Conservation (phyloP, 2,113 vertebrate species). For the Rhinopithecus roxellana region DNA sequence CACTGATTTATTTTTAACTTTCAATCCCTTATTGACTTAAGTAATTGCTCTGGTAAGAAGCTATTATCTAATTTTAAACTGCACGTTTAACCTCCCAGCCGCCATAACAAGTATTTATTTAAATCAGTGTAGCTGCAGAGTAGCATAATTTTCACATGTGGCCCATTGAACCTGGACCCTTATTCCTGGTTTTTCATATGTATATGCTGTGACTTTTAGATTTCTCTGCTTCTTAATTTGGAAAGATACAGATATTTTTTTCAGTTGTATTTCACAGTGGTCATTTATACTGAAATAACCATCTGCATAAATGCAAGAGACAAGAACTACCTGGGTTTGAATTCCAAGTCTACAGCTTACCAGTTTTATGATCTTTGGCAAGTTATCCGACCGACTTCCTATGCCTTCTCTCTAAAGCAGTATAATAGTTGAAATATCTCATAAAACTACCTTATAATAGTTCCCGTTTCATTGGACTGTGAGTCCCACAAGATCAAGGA, state of each 20-base stretch:
- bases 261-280: neutral
- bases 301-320: neutral
- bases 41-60: slow-evolving; percentile 36
- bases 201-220: neutral
- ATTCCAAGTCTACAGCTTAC: neutral
- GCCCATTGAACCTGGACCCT: neutral
- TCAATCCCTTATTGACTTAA: neutral
- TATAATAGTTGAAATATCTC: neutral
- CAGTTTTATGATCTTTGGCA: neutral
- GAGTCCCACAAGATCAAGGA: neutral
- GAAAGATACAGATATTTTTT: neutral
- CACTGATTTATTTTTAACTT: slow-evolving; percentile 53
- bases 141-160: neutral
- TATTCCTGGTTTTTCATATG: neutral
- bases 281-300: neutral
- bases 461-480: no score
- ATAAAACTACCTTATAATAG: neutral
- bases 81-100: slow-evolving; percentile 28
- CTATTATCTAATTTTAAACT: slow-evolving; percentile 44
- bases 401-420: neutral
- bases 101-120: neutral
- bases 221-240: slow-evolving; percentile 25
- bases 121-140: neutral
- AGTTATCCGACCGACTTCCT: neutral
- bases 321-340: neutral